These are phyloP conservation scores for Sarcophaga variegata DNA, from an alignment of 2,888 invertebrate genomes.

Conservation along the genomic window DNA sequence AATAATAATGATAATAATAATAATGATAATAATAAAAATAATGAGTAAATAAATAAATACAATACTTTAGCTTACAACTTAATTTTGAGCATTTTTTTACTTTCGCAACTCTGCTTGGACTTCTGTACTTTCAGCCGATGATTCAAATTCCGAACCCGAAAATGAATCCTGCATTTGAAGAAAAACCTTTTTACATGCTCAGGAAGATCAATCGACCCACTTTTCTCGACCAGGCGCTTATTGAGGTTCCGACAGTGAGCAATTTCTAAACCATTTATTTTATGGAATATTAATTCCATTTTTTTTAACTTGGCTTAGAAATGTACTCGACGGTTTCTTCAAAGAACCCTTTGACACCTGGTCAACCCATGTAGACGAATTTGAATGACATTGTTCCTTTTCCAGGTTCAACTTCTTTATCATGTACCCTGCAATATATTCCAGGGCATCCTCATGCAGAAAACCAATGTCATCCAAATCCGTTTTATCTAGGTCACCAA, in stretches of 20 bases:
- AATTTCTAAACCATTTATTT: neutral
- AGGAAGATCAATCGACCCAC: neutral
- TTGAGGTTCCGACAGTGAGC: neutral
- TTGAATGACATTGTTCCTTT: no score
- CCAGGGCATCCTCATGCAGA: neutral
- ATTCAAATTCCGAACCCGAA: conserved; percentile 7
- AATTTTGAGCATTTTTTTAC: neutral
- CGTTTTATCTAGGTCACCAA: neutral
- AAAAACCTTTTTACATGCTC: neutral
- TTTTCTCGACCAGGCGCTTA: neutral
- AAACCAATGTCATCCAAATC: neutral
- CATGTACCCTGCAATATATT: neutral
- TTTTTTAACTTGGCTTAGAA: neutral
- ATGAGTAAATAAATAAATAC: no score
- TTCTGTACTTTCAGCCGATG: conserved; percentile 4
- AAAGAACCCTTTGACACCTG: conserved; percentile 3
- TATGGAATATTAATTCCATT: neutral
- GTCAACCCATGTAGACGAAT: no score
- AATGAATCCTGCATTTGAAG: conserved; percentile 27
- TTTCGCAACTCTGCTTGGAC: neutral
- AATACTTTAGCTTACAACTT: neutral
- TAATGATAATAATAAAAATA: no score
- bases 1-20: no score
- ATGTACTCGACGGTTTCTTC: neutral
- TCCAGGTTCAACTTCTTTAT: neutral